A percentile compares a stretch with the other conserved stretches of the same genome.
Evolutionary conservation across 2,797 vertebrate genomes (phyloP).

Genomic region (Protosalanx chinensis): DNA sequence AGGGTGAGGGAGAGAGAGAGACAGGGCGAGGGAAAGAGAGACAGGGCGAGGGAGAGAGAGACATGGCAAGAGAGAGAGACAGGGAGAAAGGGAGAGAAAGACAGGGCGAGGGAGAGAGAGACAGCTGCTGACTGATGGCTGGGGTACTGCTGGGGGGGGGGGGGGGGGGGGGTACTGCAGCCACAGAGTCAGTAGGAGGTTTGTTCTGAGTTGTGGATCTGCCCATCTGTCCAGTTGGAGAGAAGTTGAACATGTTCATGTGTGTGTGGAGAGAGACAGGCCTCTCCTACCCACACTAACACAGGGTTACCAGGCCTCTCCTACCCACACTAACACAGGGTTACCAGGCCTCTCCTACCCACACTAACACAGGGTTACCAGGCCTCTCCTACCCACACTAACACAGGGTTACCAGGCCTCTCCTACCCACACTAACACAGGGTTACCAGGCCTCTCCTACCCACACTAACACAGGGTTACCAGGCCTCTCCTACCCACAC

Average conservation of each 20-base stretch:
- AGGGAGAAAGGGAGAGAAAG: background rate
- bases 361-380: background rate
- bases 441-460: slow-evolving; percentile 6
- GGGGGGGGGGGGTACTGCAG: background rate
- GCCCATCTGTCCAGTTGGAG: slow-evolving; percentile 4
- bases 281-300: slow-evolving; percentile 2
- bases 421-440: background rate
- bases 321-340: background rate
- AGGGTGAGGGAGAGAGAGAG: background rate
- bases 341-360: slow-evolving; percentile 11
- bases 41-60: background rate
- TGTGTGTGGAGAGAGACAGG: slow-evolving; percentile 10
- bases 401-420: slow-evolving; percentile 1
- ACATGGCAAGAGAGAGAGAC: too few relatives aligned
- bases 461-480: background rate
- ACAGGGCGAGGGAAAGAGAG: background rate
- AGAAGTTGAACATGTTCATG: slow-evolving; percentile 8
- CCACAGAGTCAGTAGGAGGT: background rate
- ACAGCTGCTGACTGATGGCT: background rate
- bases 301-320: slow-evolving; percentile 3
- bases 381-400: slow-evolving; percentile 9
- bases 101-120: too few relatives aligned
- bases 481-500: slow-evolving; percentile 12
- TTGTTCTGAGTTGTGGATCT: slow-evolving; percentile 7
- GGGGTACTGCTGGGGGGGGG: too few relatives aligned